Conservation (phyloP, 2,888 invertebrate genomes). For the Sycophila texana region DNA sequence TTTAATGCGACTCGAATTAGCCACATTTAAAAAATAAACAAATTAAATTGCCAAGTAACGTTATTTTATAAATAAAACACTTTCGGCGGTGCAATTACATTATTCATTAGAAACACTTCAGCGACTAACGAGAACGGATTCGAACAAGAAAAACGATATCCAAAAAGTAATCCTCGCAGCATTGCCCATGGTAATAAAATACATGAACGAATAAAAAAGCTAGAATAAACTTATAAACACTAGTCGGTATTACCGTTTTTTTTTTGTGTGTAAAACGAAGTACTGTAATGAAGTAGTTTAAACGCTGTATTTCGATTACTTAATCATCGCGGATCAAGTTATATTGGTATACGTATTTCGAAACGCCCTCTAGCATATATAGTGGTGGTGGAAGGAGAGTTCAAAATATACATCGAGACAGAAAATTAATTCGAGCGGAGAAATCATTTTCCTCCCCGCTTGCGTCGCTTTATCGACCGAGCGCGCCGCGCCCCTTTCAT, state of each 20-base stretch:
- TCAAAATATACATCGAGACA: not conserved
- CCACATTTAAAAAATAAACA: no score
- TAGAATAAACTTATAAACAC: not conserved
- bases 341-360: conserved; percentile 34
- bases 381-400: not conserved
- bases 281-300: not conserved
- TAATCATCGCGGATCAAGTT: conserved; percentile 30
- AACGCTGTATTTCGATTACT: not conserved
- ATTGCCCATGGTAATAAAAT: not conserved
- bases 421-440: conserved; percentile 56
- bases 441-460: conserved; percentile 48
- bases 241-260: not conserved
- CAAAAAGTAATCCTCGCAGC: not conserved
- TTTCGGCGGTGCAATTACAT: not conserved
- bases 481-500: conserved; percentile 40
- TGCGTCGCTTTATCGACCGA: conserved; percentile 48
- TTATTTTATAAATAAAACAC: no score
- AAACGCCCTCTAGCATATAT: not conserved
- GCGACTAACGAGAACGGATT: not conserved
- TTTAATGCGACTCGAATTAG: no score
- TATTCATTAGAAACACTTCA: not conserved
- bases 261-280: not conserved
- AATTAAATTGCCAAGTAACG: no score
- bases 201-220: not conserved
- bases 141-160: not conserved